A percentile compares a stretch with the other conserved stretches of the same genome.
Evolutionary conservation across 2,113 vertebrate genomes (phyloP).

Genomic region (Oxygymnocypris stewartii): DNA sequence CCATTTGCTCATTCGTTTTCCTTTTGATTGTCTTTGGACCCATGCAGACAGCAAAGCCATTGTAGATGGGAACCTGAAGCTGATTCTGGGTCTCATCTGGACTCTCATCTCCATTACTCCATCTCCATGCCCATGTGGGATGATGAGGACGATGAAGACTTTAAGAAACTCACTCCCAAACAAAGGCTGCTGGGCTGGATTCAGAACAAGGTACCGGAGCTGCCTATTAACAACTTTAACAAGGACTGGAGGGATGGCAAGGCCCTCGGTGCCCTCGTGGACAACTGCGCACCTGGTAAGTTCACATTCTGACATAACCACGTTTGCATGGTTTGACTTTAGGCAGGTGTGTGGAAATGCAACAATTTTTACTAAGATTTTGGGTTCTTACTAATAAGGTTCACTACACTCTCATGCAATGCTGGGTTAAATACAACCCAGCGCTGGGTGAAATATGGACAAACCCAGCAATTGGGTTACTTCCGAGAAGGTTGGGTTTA

Average conservation of each 20-base stretch:
- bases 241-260: slow-evolving; percentile 91
- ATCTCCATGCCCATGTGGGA: slow-evolving; percentile 99
- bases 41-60: slow-evolving; percentile 92
- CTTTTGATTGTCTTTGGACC: slow-evolving; percentile 32
- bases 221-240: slow-evolving; percentile 94
- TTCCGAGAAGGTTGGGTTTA: too few relatives aligned
- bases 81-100: slow-evolving; percentile 94
- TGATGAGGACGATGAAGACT: slow-evolving; percentile 90
- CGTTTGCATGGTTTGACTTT: background rate
- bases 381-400: background rate
- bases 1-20: background rate
- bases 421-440: too few relatives aligned
- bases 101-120: slow-evolving; percentile 96
- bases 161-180: slow-evolving; percentile 89
- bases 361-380: background rate
- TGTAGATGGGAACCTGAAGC: slow-evolving; percentile 94
- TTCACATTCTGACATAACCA: background rate
- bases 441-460: too few relatives aligned
- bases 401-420: too few relatives aligned
- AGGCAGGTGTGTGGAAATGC: background rate
- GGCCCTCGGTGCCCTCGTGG: slow-evolving; percentile 90
- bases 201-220: slow-evolving; percentile 92
- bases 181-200: slow-evolving; percentile 95
- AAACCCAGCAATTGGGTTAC: too few relatives aligned
- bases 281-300: slow-evolving; percentile 91